Conservation (phyloP, 1,140 invertebrate species). For the Leptestheria dahalacensis region DNA sequence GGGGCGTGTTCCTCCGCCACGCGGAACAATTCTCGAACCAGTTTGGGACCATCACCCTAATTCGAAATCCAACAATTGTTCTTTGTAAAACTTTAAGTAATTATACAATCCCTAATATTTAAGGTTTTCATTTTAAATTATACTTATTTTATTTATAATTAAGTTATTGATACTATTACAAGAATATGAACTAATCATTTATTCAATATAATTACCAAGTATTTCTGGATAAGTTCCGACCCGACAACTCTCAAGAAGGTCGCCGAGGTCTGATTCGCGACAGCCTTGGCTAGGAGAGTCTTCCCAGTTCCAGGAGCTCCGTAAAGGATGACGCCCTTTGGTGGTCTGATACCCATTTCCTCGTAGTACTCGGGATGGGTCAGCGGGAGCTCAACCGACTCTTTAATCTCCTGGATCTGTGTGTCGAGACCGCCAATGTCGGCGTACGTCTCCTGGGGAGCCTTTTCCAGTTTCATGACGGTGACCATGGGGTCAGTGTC, state of each 20-base stretch:
- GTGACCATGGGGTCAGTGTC: conserved; percentile 99
- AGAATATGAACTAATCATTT: neutral
- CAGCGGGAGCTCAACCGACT: conserved; percentile 94
- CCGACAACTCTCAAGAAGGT: conserved; percentile 97
- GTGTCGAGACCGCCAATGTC: conserved; percentile 99
- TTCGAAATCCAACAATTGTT: conserved; percentile 16
- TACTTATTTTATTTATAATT: too few relatives aligned
- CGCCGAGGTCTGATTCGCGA: conserved; percentile 98
- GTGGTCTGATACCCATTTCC: conserved; percentile 99
- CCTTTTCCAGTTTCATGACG: conserved; percentile 99
- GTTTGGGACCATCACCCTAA: conserved; percentile 93
- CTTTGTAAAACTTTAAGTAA: too few relatives aligned
- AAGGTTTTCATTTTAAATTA: too few relatives aligned
- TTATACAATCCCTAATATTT: too few relatives aligned
- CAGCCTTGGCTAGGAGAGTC: conserved; percentile 94
- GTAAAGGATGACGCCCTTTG: conserved; percentile 98
- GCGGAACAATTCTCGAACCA: conserved; percentile 92
- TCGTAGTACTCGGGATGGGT: conserved; percentile 99
- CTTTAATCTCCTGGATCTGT: conserved; percentile 99
- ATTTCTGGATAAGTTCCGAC: conserved; percentile 98
- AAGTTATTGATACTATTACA: neutral
- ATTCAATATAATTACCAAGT: conserved; percentile 54
- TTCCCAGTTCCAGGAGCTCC: conserved; percentile 95
- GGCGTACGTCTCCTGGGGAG: conserved; percentile 98
- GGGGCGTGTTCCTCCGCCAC: conserved; percentile 99